Evolutionary conservation across 2,888 invertebrate species (phyloP), one percentile per base, ranked within the genome.

Genomic region (Caenorhabditis sp.): DNA sequence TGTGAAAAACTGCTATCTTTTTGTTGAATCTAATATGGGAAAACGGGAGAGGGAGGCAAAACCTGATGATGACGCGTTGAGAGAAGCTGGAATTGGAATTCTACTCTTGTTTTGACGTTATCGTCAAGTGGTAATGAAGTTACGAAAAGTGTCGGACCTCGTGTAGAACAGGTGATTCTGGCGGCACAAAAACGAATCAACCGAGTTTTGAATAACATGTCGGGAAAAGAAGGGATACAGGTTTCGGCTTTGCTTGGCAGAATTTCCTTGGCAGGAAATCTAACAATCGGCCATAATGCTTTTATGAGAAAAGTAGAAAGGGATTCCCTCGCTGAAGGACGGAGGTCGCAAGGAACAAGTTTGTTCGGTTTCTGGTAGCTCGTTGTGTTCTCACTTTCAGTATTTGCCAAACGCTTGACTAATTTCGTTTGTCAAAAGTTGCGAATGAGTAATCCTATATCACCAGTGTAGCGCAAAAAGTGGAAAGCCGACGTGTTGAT

Each of bases 51-150:
- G 24, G 43, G 43, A 55, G 35, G 30, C 52, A 41, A 59, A 70
- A 70, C 70, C 59, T 70, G 70, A 70, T 70, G 43, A 59, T 70
- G 70, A 70, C 70, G 52, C 70, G 59, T 61, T 41, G 32, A 32
- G n/a, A 50, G 56, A 68, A 68, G 70, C 70, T 70, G 59, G 59
- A 53, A 56, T 50, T 50, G n/a, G 13, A 11, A 26, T 30, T 20
- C 45, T 45, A 39, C 22, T 27, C 26, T 56, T 65, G 65, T 65
- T 65, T 59, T 59, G 52, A 27, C 26, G 27, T 27, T 15, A 15
- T n/a, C 17, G 15, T 13, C 37, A 46, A 65, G 55, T 52, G 55
- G 65, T 55, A 55, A 30, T 26, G 43, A 65, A 55, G 32, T 45
- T 9, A 8, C n/a, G 32, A 41, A 32, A 26, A 46, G 37, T 11